Evolutionary conservation across 1,140 invertebrate species (phyloP), one percentile per base, ranked within the genome.

Genomic region (Zaprionus capensis): DNA sequence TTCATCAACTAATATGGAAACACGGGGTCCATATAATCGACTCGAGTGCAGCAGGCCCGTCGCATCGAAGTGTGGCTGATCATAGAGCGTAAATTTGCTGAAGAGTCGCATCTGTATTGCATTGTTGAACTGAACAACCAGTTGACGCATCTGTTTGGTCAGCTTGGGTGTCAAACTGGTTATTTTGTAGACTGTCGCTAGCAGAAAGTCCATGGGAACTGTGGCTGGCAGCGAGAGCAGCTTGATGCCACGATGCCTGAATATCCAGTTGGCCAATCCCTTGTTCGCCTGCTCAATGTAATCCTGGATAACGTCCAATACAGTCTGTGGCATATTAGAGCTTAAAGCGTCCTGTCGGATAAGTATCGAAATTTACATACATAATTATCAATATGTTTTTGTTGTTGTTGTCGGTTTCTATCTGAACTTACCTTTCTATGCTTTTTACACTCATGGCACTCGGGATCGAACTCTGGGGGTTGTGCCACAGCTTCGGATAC

Each of bases 201-300:
- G 96, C 64, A 97, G 94, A 61, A 99, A 95, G 92, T 99, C 98
- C 55, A 96, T 96, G 9, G 98, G 97, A 55, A 98, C 93, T 34
- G 96, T 95, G 81, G 96, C 98, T 0, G 98, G 98, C 36, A 98
- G 93, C 62, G 96, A 96, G 14, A 98, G 93, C 38, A 97, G 92
- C 78, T 97, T 96, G 92, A 98, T 95, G 34, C 96, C 96, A 73
- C 95, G 94, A 81, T 97, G 96, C 81, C 96, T 96, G 91, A 98
- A 97, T 24, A 99, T 92, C 97, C 97, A 98, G 93, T 98, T 98
- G 34, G 98, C 94, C 31, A 99, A 91, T 15, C 97, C 97, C 92
- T 96, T 97, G 92, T 99, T 98, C 0, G 97, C 97, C 2, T 97
- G 95, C 82, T 98, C 97, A 76, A 98, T 98, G 1, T 97, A 97